These are phyloP conservation scores for Acleris holmiana DNA, from an alignment of 2,888 invertebrate species.

Conservation along the genomic window DNA sequence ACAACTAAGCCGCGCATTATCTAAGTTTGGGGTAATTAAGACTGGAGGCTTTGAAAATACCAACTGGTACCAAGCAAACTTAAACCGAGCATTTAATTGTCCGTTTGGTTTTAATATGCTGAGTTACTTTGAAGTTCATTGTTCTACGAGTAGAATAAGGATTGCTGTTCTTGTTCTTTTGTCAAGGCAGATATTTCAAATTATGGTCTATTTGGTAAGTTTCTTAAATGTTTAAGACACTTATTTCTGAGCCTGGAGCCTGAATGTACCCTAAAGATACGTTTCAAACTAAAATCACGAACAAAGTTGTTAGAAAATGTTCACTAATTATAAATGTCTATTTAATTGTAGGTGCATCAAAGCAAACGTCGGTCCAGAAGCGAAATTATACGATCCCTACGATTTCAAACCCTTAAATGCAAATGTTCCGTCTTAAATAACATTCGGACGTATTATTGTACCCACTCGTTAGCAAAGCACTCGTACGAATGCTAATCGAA, in stretches of 20 bases:
- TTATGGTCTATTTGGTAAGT: too few species aligned
- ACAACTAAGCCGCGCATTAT: constrained; percentile 32
- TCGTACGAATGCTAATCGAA: constrained; percentile 50
- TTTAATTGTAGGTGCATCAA: constrained; percentile 17
- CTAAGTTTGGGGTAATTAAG: constrained; percentile 34
- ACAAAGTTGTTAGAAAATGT: too few species aligned
- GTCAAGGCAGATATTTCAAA: too few species aligned
- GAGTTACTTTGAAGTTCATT: background rate
- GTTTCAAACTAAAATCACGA: too few species aligned
- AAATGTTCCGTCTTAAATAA: constrained; percentile 17
- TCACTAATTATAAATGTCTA: constrained; percentile 18
- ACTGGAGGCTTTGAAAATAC: constrained; percentile 11
- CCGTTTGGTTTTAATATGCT: constrained; percentile 17
- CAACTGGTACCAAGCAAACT: constrained; percentile 4
- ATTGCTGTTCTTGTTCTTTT: too few species aligned
- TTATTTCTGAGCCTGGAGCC: too few species aligned
- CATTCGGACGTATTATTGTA: constrained; percentile 17
- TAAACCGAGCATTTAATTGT: constrained; percentile 8
- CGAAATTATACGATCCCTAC: constrained; percentile 16
- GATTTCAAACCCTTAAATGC: constrained; percentile 26
- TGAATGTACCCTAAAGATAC: too few species aligned
- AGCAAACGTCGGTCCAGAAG: constrained; percentile 4
- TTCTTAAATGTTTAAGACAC: too few species aligned
- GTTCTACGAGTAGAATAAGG: too few species aligned
- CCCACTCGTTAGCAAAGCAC: constrained; percentile 39